These are phyloP conservation scores for Characodon lateralis DNA, from an alignment of 2,797 vertebrate genomes.

Conservation along the genomic window DNA sequence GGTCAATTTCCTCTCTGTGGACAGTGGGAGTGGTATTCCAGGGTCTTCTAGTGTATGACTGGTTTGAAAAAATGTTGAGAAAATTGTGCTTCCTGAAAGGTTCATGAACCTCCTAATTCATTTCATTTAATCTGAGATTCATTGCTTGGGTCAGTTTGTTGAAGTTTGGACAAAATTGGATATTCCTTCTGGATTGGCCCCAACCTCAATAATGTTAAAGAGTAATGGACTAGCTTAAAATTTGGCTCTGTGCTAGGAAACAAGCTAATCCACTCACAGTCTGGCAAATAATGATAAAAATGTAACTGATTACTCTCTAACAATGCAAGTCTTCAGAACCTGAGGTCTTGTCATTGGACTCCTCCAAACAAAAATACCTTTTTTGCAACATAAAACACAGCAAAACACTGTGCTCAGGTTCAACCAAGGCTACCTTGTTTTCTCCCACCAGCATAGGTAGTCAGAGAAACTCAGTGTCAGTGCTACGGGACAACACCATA, in stretches of 20 bases:
- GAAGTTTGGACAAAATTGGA: neutral
- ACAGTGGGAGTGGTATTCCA: neutral
- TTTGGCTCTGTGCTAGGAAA: neutral
- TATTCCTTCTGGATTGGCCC: neutral
- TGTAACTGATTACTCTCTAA: conserved; percentile 28
- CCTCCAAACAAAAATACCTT: conserved; percentile 24
- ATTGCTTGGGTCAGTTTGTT: neutral
- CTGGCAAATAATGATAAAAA: conserved; percentile 8
- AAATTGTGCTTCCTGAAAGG: neutral
- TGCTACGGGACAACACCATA: conserved; percentile 26
- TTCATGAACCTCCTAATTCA: neutral
- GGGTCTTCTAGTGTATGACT: neutral
- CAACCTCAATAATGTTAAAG: neutral
- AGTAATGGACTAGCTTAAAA: neutral
- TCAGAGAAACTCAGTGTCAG: conserved; percentile 43
- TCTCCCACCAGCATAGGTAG: conserved; percentile 43
- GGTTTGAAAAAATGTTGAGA: neutral
- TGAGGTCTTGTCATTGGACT: conserved; percentile 31
- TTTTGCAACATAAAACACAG: conserved; percentile 37
- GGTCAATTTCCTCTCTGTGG: too few species aligned
- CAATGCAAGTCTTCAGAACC: conserved; percentile 24
- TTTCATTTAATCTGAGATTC: neutral
- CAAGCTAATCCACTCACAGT: neutral
- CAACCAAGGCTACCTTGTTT: conserved; percentile 57
- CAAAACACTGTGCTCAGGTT: conserved; percentile 33